Base-by-base conservation (phyloP, 1,140 invertebrate species). In the Catajapyx aquilonaris region DNA sequence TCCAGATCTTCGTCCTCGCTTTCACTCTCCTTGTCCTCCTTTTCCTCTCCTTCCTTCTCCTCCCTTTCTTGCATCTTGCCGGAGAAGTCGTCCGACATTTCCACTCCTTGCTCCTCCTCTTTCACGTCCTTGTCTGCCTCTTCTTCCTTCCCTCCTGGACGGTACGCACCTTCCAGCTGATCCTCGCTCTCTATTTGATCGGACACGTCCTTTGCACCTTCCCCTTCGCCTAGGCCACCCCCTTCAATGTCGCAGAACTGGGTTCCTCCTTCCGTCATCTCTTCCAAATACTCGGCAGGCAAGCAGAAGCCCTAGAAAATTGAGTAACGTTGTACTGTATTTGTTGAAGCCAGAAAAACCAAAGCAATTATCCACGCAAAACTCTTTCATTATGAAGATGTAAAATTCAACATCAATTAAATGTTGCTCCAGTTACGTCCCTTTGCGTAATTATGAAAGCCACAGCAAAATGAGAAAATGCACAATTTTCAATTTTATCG, bases 31-130 rank as follows among this genome's bases (percentile, higher is more conserved):
- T 51, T 50, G 22, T 52, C 44, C 22, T 75, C 61, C 37, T 76
- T 67, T 10, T 71, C 68, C 22, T 77, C 64, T 54, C 66, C 58
- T 45, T 73, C 63, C 23, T 65, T 54, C 35, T 73, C 63, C 13
- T 88, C 80, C 15, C 81, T 54, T 57, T 93, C 84, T 52, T 88
- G 77, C 32, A 74, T 55, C 50, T 84, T 74, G 4, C 75, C 77
- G 34, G 85, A 84, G 59, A 93, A 88, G 55, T 94, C 76, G 41
- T 93, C 83, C 10, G 76, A 78, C 83, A 93, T 91, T 48, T 93
- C 83, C 32, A 93, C 75, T 13, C 86, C 90, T 40, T 93, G 81
- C 37, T 96, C 84, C 59, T 93, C 86, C 49, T 91, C 80, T 48
- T 75, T 77, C 44, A 76, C 80, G 52, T 88, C 77, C 43, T 78